These are phyloP conservation scores for Andinoacara biseriatus DNA, from an alignment of 2,113 vertebrate genomes.

Conservation along the genomic window DNA sequence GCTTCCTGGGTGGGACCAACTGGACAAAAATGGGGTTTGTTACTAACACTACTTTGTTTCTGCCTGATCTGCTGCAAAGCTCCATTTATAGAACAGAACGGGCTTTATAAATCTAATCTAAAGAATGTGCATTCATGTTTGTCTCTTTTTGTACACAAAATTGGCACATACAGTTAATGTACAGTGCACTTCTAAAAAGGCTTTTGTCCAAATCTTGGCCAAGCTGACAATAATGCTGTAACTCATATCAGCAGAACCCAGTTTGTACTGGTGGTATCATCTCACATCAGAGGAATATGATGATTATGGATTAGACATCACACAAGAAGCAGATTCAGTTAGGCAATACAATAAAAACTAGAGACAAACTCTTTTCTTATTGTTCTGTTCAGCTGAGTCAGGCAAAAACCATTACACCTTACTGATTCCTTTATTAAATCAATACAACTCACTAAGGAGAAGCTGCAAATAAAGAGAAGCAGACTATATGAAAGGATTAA, in stretches of 20 bases:
- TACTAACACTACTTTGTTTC: neutral
- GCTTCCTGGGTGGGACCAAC: neutral
- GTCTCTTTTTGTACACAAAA: neutral
- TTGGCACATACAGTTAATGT: neutral
- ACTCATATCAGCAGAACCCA: neutral
- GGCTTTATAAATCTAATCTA: neutral
- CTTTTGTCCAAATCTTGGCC: neutral
- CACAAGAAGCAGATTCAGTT: slow-evolving; percentile 8
- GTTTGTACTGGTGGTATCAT: neutral
- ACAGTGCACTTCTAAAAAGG: rapidly evolving
- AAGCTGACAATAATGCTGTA: neutral
- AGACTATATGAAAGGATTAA: neutral
- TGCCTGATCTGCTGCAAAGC: neutral
- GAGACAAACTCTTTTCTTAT: slow-evolving; percentile 5
- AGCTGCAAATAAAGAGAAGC: slow-evolving; percentile 9
- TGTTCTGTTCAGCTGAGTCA: slow-evolving; percentile 30
- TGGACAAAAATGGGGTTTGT: neutral
- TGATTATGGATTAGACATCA: slow-evolving; percentile 30
- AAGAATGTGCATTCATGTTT: neutral
- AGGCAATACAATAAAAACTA: neutral
- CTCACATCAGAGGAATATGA: neutral
- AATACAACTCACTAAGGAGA: slow-evolving; percentile 14
- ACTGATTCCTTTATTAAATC: slow-evolving; percentile 32
- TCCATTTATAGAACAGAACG: rapidly evolving
- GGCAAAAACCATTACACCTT: slow-evolving; percentile 17